Evolutionary conservation across 2,888 invertebrate genomes (phyloP), one percentile per base, ranked within the genome.

Genomic region (Leucophenga maculata): DNA sequence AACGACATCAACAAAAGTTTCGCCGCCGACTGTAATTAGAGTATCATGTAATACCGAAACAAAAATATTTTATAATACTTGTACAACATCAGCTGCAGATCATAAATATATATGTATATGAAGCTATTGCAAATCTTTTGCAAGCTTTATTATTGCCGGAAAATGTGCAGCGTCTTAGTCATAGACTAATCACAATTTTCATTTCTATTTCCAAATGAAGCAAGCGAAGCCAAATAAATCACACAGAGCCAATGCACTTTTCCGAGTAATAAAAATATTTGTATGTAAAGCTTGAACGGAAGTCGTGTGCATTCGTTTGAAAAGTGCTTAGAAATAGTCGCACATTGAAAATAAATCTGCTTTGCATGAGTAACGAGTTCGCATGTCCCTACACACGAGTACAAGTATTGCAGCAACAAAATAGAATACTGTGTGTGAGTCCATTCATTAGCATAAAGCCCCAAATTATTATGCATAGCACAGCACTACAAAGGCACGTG

Each of bases 261-360:
- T 39, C 39, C 8, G 8, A 39, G 39, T 39, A 39, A 39, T 6
- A 3, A 39, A 31, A 57, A n/a, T 31, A 57, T 31, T 57, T n/a
- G 9, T 39, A 11, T 39, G 4, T 39, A 11, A 39, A 60, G 44
- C 8, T 48, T 14, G 20, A 64, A 32, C 62, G 62, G 62, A 64
- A 64, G 62, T 64, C 22, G 62, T 6, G 20, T 46, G 39, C 39
- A 39, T 39, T 39, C 8, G 39, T 22, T 48, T 64, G n/a, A 64
- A 64, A 64, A 48, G 62, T 64, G 62, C 13, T 64, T 64, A 64
- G 62, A 64, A 39, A 39, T 11, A 39, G 39, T 39, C 39, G 39
- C 39, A n/a, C n/a, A 39, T 39, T 39, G 39, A 39, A 39, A 39
- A 39, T 39, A 39, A 11, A 11, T 39, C 8, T 39, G 39, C 39